These are phyloP conservation scores for Phrynosoma platyrhinos DNA, from an alignment of 2,113 vertebrate species.

Conservation along the genomic window DNA sequence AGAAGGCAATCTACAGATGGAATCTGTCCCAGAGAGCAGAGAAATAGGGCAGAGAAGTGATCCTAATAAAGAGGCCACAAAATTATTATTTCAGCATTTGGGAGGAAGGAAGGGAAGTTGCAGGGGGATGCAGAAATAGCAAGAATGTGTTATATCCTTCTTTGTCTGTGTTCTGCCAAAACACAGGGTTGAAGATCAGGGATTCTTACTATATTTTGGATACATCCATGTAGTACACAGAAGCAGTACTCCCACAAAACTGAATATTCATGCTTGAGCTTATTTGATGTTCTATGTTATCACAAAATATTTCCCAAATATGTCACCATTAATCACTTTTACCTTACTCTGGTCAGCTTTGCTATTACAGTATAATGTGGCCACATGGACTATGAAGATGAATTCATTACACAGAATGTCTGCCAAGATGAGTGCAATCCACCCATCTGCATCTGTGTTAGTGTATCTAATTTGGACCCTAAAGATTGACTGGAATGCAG, in stretches of 20 bases:
- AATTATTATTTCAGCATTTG: not conserved
- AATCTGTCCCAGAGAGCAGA: not conserved
- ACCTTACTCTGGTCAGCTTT: no score
- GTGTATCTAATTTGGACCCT: not conserved
- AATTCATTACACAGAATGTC: not conserved
- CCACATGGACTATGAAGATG: no score
- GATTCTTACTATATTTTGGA: no score
- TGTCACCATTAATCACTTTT: no score
- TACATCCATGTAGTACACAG: not conserved
- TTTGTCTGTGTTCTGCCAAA: no score
- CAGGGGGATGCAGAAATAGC: not conserved
- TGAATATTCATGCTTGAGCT: not conserved
- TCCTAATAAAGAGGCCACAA: not conserved
- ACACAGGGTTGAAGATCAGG: no score
- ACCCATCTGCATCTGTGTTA: no score
- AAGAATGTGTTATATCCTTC: not conserved
- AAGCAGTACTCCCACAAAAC: not conserved
- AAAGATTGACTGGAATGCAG: not conserved
- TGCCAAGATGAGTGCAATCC: not conserved
- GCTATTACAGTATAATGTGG: no score
- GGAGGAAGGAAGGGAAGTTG: not conserved
- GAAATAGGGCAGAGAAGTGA: not conserved
- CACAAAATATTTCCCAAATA: not conserved
- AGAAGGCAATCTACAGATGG: not conserved
- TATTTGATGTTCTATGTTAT: not conserved